Percentiles rank a stretch among this genome's conserved stretches.
Conservation (phyloP, 2,888 invertebrate species). For the Tetropium fuscum region DNA sequence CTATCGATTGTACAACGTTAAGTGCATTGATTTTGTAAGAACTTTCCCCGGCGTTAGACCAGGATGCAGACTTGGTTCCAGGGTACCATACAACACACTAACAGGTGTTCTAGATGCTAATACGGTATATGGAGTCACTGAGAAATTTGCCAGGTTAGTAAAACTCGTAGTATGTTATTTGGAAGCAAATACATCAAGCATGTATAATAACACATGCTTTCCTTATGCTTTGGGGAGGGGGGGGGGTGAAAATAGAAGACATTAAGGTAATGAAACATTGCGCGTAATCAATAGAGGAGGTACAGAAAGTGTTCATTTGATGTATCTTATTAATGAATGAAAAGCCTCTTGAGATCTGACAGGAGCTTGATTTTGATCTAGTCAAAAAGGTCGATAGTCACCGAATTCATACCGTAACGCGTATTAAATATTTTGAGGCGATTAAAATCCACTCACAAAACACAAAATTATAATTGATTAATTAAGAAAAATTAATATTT, state of each 20-base stretch:
- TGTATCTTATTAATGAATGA: too few relatives aligned
- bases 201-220: too few relatives aligned
- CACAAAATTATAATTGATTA: too few relatives aligned
- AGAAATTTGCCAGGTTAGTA: constrained; percentile 79
- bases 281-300: too few relatives aligned
- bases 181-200: too few relatives aligned
- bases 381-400: too few relatives aligned
- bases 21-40: constrained; percentile 91
- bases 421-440: not conserved
- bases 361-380: not conserved
- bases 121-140: constrained; percentile 90
- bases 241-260: too few relatives aligned
- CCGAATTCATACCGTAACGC: not conserved
- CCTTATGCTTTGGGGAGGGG: too few relatives aligned
- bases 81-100: constrained; percentile 86
- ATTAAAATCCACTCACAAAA: not conserved
- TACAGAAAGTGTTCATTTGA: not conserved
- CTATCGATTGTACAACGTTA: constrained; percentile 85
- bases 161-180: not conserved
- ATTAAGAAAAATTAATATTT: too few relatives aligned
- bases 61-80: constrained; percentile 89
- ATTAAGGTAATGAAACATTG: too few relatives aligned
- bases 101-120: constrained; percentile 90
- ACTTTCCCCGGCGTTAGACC: constrained; percentile 89
- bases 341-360: not conserved